A percentile compares a stretch with the other conserved stretches of the same genome.
These are phyloP conservation scores for Orycteropus afer DNA, from an alignment of 2,113 vertebrate species.

Conservation along the genomic window DNA sequence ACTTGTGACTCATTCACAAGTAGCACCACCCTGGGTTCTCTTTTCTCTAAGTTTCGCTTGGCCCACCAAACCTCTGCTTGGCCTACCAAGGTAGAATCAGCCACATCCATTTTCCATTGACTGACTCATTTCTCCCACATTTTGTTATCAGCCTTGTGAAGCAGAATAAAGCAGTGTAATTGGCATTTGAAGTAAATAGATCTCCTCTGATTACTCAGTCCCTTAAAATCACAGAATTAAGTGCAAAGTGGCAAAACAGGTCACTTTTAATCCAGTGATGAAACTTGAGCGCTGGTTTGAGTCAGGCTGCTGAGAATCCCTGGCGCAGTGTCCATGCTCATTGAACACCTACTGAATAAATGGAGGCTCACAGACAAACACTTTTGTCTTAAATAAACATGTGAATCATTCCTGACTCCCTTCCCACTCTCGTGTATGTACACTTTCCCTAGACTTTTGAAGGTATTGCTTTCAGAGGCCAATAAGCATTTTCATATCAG, in stretches of 20 bases:
- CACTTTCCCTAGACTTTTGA: not conserved
- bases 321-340: not conserved
- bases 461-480: not conserved
- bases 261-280: not conserved
- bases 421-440: not conserved
- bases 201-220: not conserved
- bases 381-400: not conserved
- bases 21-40: not conserved
- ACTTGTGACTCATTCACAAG: slow-evolving; percentile 21
- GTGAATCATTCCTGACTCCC: not conserved
- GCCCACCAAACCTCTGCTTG: not conserved
- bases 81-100: not conserved
- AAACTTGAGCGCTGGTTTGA: not conserved
- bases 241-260: not conserved
- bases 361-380: not conserved
- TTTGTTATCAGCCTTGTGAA: not conserved
- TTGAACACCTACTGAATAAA: not conserved
- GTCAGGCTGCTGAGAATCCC: not conserved
- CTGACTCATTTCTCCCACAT: not conserved
- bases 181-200: not conserved
- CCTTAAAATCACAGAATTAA: slow-evolving; percentile 20
- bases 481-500: not conserved
- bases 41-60: not conserved
- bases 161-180: not conserved
- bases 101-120: not conserved